These are phyloP conservation scores for Chaetorhynchus papuensis DNA, from an alignment of 2,113 vertebrate species.

Conservation along the genomic window DNA sequence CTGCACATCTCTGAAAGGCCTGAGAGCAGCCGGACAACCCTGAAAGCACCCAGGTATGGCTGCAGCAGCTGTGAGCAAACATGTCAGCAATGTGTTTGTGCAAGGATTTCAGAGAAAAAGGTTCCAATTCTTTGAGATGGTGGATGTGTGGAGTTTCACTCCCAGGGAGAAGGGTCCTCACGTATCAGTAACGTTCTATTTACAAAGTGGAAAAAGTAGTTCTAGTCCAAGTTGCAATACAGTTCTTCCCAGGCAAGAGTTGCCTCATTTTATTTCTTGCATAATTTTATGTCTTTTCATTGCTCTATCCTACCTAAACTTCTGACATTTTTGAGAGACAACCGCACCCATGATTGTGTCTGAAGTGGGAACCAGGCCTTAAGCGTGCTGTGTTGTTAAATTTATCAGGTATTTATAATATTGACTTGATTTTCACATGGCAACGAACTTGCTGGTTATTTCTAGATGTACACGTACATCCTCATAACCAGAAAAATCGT, in stretches of 20 bases:
- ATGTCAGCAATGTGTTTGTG: rapidly evolving
- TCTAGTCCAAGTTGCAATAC: neutral
- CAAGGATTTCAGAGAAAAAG: neutral
- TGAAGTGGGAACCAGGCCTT: neutral
- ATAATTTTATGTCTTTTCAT: neutral
- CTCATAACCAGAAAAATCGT: neutral
- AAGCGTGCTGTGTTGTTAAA: neutral
- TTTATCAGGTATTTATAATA: neutral
- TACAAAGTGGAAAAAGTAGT: neutral
- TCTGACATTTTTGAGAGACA: neutral
- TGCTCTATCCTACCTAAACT: neutral
- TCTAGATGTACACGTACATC: neutral
- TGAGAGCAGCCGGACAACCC: neutral
- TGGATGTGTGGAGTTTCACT: neutral
- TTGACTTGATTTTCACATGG: neutral
- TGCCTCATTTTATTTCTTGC: neutral
- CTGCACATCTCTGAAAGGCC: neutral
- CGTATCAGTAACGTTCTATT: rapidly evolving
- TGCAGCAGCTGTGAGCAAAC: neutral
- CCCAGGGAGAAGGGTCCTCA: neutral
- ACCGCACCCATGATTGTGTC: neutral
- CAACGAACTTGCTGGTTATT: neutral
- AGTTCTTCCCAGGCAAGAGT: neutral
- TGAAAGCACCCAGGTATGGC: neutral
- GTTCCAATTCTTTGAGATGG: neutral